Evolutionary conservation across 2,113 vertebrate species (phyloP).

Genomic region (Mellivora capensis): DNA sequence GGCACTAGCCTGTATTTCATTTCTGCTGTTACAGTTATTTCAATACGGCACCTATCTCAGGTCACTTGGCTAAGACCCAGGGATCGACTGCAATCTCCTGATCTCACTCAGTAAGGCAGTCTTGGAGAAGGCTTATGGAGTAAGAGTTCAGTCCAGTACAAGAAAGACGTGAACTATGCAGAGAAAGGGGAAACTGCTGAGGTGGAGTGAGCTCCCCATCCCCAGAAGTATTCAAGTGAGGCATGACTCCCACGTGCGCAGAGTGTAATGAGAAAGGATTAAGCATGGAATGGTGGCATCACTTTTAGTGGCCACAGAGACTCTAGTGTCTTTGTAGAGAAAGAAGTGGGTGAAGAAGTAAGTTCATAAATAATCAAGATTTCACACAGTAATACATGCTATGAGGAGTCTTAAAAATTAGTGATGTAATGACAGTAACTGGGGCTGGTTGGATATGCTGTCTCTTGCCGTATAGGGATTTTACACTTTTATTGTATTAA

Average conservation of each 20-base stretch:
- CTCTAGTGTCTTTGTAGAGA: background rate
- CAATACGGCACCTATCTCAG: background rate
- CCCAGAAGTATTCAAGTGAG: background rate
- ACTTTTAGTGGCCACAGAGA: background rate
- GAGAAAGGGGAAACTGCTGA: background rate
- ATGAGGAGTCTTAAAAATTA: background rate
- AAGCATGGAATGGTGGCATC: accelerated
- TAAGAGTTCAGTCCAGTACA: background rate
- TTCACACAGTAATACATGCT: background rate
- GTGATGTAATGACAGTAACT: accelerated
- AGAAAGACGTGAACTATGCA: background rate
- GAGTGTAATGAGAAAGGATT: background rate
- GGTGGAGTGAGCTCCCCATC: background rate
- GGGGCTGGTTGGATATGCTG: background rate
- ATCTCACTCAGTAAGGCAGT: background rate
- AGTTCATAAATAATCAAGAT: background rate
- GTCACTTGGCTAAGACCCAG: background rate
- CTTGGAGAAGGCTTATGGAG: background rate
- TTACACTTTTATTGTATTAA: background rate
- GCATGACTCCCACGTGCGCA: background rate
- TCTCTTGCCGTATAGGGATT: accelerated
- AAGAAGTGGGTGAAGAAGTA: background rate
- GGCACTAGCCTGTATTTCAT: background rate
- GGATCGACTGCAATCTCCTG: background rate
- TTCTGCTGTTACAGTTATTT: background rate